phyloP scores from a whole-genome alignment of 2,797 vertebrate genomes.

The Phrynocephalus guinanensis region DNA sequence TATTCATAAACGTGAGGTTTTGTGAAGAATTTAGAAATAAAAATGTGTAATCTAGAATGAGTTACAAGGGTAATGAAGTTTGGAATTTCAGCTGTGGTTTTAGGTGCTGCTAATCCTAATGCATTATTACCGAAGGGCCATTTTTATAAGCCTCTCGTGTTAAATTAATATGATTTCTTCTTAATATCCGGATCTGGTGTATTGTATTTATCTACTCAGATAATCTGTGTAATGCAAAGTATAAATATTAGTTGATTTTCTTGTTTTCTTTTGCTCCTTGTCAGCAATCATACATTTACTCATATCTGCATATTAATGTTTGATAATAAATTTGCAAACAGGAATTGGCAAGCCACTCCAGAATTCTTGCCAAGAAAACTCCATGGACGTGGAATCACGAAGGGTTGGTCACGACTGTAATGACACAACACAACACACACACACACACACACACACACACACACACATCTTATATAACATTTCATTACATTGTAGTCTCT shows the following conservation, averaged over 20 bases:
- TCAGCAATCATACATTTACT: neutral
- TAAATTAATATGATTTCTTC: neutral
- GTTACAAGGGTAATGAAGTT: neutral
- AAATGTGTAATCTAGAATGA: neutral
- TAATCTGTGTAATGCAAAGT: neutral
- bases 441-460: no score
- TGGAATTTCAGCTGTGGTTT: neutral
- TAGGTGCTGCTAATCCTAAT: neutral
- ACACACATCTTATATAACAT: no score
- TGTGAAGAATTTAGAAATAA: neutral
- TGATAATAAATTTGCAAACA: neutral
- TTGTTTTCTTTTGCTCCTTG: neutral
- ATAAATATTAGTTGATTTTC: neutral
- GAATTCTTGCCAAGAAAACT: no score
- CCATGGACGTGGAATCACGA: no score
- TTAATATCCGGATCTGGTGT: neutral
- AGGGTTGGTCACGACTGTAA: no score
- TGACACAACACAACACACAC: no score
- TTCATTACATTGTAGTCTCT: neutral
- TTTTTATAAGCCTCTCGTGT: neutral
- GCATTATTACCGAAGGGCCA: neutral
- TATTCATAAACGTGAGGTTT: no score
- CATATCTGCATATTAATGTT: neutral
- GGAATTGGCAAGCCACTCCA: no score
- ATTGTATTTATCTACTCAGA: neutral